Base-by-base conservation (phyloP, 2,888 invertebrate species). In the Phymatocera aterrima region DNA sequence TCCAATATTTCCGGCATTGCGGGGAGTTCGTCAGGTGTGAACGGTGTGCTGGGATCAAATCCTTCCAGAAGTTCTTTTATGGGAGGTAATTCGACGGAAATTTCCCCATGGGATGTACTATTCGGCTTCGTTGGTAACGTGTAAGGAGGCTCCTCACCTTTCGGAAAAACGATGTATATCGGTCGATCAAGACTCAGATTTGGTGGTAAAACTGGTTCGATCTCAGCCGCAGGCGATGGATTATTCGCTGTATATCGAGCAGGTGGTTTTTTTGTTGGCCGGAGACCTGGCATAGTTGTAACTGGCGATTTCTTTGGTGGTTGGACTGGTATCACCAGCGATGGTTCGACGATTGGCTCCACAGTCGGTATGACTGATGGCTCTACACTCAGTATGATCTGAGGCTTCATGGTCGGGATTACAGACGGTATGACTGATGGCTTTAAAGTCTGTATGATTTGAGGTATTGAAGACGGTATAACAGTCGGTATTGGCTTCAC, bases 1-100 rank as follows among this genome's bases (percentile, higher is more conserved):
- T 51, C 8, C 15, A 80, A 75, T 48, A 84, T 43, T 6, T 51
- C 21, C 4, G 12, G 51, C 8, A 75, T 24, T n/a, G 40, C 12
- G 0, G 75, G 75, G 1, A 75, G 60, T 57, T 75, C 75, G 12
- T 43, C 24, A 3, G 24, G 6, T 15, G 34, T 1, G n/a, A 77
- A 77, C 15, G 28, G 48, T 61, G 34, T 61, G 10, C 31, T 10
- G 5, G 64, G 43, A 6, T 64, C 28, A 21, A 65, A 65, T n/a
- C 8, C 48, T 21, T 48, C 4, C 18, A 77, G 48, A 2, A 77
- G 18, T 4, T 18, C 6, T n/a, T 64, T 28, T 6, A 77, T 65
- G 31, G 77, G n/a, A 34, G 64, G 64, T 24, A 46, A 65, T 24
- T 37, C 43, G 15, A 77, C 0, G 31, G 12, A 8, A 21, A 3